Base-by-base conservation (phyloP, 1,140 invertebrate genomes). In the Eulimnadia texana region DNA sequence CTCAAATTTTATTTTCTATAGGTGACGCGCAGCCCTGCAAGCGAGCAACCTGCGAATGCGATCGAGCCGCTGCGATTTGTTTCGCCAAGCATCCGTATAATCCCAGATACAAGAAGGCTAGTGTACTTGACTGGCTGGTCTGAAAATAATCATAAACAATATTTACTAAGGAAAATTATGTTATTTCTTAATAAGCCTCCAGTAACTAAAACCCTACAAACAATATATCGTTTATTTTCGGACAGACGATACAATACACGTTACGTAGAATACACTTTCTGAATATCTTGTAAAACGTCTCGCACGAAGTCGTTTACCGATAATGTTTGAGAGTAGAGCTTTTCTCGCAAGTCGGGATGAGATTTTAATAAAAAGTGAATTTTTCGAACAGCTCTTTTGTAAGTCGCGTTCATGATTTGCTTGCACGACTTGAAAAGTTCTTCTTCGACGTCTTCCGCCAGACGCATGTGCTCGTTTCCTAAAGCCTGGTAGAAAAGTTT, bases 91-190 rank as follows among this genome's bases (percentile, higher is more conserved):
- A 57, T 19, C 20, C 55, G 1, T 57, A 57, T 27, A 57, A 57
- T 3, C 3, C 3, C 25, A 33, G 27, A 11, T 16, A 57, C 28
- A 57, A 57, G 19, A 27, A 11, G 20, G 11, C 16, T 0, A 57
- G 55, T n/a, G 19, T 57, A 20, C 29, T 27, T 23, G 55, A 57
- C 20, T 57, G 25, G 25, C 55, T 57, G n/a, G 33, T 57, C 11
- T 57, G 33, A 57, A 42, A 42, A 9, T 42, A n/a, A n/a, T n/a
- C n/a, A n/a, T n/a, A n/a, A n/a, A n/a, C n/a, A n/a, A n/a, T n/a
- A n/a, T n/a, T n/a, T n/a, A n/a, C n/a, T n/a, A n/a, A n/a, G n/a
- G n/a, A n/a, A n/a, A n/a, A n/a, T n/a, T n/a, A n/a, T n/a, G n/a
- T n/a, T n/a, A n/a, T n/a, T n/a, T n/a, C n/a, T n/a, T n/a, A n/a